Conservation (phyloP, 2,797 vertebrate genomes). For the Diplodus puntazzo region DNA sequence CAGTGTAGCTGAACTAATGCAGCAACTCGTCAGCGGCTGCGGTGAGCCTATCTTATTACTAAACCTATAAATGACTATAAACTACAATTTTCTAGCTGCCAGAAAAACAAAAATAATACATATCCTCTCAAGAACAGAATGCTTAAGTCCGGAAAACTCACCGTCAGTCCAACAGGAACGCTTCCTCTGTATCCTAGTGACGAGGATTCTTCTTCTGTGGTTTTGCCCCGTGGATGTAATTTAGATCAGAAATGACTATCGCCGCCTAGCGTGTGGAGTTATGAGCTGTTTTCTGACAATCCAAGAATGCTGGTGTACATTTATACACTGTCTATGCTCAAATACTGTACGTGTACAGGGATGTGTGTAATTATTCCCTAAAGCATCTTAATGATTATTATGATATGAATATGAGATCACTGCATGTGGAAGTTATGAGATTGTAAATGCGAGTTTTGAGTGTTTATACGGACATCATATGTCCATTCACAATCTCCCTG, state of each 20-base stretch:
- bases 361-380: background rate
- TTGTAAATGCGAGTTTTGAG: background rate
- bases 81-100: rapidly evolving
- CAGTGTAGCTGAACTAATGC: slow-evolving; percentile 8
- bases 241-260: background rate
- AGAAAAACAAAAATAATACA: rapidly evolving
- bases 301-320: background rate
- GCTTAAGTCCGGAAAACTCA: slow-evolving; percentile 7
- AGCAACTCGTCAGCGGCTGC: background rate
- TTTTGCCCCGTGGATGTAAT: background rate
- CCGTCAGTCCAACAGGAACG: background rate
- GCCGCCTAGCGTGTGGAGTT: slow-evolving; percentile 58
- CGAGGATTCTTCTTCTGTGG: slow-evolving; percentile 57
- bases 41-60: rapidly evolving
- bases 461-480: background rate
- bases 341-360: too few species aligned
- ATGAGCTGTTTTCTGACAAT: background rate
- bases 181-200: slow-evolving; percentile 65
- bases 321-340: background rate
- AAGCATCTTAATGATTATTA: background rate
- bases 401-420: background rate
- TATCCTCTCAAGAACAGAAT: rapidly evolving
- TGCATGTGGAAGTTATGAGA: background rate
- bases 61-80: rapidly evolving
- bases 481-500: background rate